Evolutionary conservation across 1,140 invertebrate genomes (phyloP).

Genomic region (Bombus turneri): DNA sequence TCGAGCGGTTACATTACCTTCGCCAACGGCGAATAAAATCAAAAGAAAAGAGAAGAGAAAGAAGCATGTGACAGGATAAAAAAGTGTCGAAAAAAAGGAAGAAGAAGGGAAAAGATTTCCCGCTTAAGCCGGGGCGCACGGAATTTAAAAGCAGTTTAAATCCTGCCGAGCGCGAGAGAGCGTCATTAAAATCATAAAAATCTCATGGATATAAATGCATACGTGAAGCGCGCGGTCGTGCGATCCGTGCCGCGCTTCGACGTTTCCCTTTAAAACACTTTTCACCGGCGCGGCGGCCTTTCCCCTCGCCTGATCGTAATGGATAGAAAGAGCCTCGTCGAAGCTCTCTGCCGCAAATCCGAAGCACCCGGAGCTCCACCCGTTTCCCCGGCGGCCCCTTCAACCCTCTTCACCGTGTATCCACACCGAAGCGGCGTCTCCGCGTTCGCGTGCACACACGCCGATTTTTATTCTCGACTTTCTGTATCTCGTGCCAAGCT

Average conservation of each 20-base stretch:
- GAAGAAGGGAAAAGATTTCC: conserved; percentile 12
- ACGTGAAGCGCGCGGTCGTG: not conserved
- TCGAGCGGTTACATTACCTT: conserved; percentile 17
- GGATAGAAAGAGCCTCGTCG: conserved; percentile 66
- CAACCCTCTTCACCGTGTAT: conserved; percentile 2
- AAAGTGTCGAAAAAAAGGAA: no score
- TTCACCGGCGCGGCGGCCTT: conserved; percentile 41
- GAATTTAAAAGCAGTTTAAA: conserved; percentile 56
- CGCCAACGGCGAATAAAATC: not conserved
- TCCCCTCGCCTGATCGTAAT: conserved; percentile 53
- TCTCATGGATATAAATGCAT: conserved; percentile 42
- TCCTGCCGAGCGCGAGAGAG: conserved; percentile 38
- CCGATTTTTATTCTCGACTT: conserved; percentile 64
- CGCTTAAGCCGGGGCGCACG: conserved; percentile 14
- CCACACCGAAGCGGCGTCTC: not conserved
- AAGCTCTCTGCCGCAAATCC: conserved; percentile 64
- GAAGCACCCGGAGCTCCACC: conserved; percentile 21
- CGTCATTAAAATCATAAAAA: conserved; percentile 55
- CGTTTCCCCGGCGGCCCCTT: not conserved
- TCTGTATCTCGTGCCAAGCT: conserved; percentile 56
- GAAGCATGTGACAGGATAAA: not conserved
- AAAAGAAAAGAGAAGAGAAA: not conserved
- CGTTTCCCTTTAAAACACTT: conserved; percentile 64
- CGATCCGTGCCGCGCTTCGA: conserved; percentile 51
- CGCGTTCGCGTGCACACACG: conserved; percentile 51